A percentile compares a stretch with the other conserved stretches of the same genome.
phyloP scores from a whole-genome alignment of 2,113 vertebrate species.

The Cromileptes altivelis region DNA sequence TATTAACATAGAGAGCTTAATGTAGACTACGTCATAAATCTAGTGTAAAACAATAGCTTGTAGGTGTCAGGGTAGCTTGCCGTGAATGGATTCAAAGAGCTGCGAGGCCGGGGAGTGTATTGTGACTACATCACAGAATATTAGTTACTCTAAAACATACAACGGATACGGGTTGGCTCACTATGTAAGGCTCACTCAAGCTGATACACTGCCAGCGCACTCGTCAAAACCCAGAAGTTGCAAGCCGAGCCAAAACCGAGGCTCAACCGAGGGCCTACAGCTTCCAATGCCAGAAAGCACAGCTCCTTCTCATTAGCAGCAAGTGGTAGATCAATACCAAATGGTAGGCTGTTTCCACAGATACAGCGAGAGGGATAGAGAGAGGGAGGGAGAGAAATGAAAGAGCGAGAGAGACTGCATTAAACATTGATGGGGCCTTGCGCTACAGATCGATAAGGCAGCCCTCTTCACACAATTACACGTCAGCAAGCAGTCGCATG shows the following conservation, averaged over 20 bases:
- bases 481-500: constrained; percentile 73
- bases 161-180: constrained; percentile 23
- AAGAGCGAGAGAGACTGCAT: constrained; percentile 75
- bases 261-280: constrained; percentile 21
- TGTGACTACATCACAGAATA: constrained; percentile 42
- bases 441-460: constrained; percentile 77
- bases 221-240: constrained; percentile 44
- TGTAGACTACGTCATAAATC: constrained; percentile 74
- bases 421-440: constrained; percentile 83
- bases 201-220: constrained; percentile 3
- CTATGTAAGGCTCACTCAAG: constrained; percentile 14
- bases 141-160: constrained; percentile 45
- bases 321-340: constrained; percentile 79
- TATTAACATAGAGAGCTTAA: constrained; percentile 61
- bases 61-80: constrained; percentile 48
- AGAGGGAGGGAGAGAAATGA: constrained; percentile 55
- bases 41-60: constrained; percentile 70
- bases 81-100: constrained; percentile 61
- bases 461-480: constrained; percentile 83
- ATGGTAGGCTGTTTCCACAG: constrained; percentile 74
- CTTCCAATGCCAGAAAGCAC: constrained; percentile 51
- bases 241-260: constrained; percentile 39
- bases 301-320: constrained; percentile 75
- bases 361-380: constrained; percentile 42
- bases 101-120: constrained; percentile 9